Percentiles rank a stretch among this genome's conserved stretches.
phyloP scores from a whole-genome alignment of 2,797 vertebrate genomes.

The Pipistrellus pygmaeus region DNA sequence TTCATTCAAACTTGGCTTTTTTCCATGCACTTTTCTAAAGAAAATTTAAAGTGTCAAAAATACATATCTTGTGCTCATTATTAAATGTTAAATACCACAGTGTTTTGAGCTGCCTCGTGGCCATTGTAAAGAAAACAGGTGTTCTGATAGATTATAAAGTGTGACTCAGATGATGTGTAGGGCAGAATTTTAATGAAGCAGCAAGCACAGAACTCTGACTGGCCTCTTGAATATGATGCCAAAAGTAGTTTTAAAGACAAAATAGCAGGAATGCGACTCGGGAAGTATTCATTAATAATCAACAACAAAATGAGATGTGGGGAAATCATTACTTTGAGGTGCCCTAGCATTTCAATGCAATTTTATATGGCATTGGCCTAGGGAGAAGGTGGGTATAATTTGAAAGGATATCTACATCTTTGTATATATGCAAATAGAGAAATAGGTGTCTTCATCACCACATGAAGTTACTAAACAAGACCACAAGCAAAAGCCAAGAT shows the following conservation, averaged over 20 bases:
- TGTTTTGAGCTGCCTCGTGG: constrained; percentile 93
- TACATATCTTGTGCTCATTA: constrained; percentile 92
- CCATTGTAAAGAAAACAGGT: constrained; percentile 94
- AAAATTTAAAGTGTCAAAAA: constrained; percentile 92
- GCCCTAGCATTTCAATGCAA: constrained; percentile 73
- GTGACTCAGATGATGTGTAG: constrained; percentile 91
- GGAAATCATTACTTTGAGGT: constrained; percentile 83
- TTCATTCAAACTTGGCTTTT: constrained; percentile 88
- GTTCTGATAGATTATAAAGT: constrained; percentile 93
- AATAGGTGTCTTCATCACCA: constrained; percentile 48
- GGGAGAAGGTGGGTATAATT: constrained; percentile 70
- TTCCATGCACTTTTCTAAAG: constrained; percentile 87
- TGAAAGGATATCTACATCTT: constrained; percentile 67
- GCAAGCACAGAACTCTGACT: constrained; percentile 88
- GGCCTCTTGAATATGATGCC: constrained; percentile 90
- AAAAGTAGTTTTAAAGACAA: constrained; percentile 88
- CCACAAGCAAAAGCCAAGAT: neutral
- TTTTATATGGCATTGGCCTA: constrained; percentile 69
- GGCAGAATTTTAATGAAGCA: constrained; percentile 91
- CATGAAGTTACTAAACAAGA: constrained; percentile 18
- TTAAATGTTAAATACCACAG: constrained; percentile 93
- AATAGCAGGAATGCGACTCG: constrained; percentile 84
- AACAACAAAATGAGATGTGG: constrained; percentile 76
- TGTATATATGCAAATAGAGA: constrained; percentile 68
- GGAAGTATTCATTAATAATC: constrained; percentile 86